Evolutionary conservation across 2,113 vertebrate species (phyloP).

Genomic region (cat (Felis catus)): F.catus_Fca126_mat1.0 CM031424.1:18530501-18531000

Average conservation of each 20-base stretch:
- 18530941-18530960: not conserved
- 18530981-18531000: not conserved
- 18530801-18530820: no score
- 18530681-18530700: not conserved
- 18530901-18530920: no score
- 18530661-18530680: not conserved
- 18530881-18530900: no score
- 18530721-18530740: not conserved
- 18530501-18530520: conserved; percentile 31
- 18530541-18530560: not conserved
- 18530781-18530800: no score
- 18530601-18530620: not conserved
- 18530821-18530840: no score
- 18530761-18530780: no score
- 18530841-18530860: no score
- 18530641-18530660: not conserved
- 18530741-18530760: no score
- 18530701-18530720: not conserved
- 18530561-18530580: not conserved
- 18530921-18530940: no score
- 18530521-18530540: not conserved
- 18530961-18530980: not conserved
- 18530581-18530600: not conserved
- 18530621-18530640: not conserved
- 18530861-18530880: no score